Conservation (phyloP, 2,888 invertebrate genomes). For the Mesorhabditis belari region DNA sequence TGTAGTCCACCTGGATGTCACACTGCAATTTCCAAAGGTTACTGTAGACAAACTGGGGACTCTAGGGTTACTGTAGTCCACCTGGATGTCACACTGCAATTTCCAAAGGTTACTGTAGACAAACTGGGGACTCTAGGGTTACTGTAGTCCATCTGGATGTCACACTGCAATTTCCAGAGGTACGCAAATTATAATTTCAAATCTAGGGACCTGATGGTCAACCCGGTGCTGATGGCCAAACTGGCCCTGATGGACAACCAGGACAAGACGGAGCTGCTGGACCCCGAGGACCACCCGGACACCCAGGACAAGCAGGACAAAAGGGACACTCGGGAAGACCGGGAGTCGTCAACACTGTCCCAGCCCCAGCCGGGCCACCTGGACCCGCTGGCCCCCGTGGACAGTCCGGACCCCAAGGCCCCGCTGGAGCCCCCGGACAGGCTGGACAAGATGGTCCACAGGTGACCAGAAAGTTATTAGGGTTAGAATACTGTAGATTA, state of each 20-base stretch:
- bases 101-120: no score
- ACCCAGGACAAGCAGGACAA: constrained; percentile 25
- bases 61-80: no score
- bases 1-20: no score
- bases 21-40: no score
- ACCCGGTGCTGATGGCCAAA: constrained; percentile 28
- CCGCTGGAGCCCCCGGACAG: constrained; percentile 31
- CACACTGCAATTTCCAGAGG: no score
- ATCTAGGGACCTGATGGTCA: constrained; percentile 32
- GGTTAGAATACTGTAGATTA: background rate
- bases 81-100: no score
- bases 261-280: constrained; percentile 35
- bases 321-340: constrained; percentile 32
- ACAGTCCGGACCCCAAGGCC: constrained; percentile 35
- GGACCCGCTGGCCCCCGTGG: constrained; percentile 35
- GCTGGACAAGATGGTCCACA: constrained; percentile 39
- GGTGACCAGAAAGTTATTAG: background rate
- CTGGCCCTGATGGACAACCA: constrained; percentile 25
- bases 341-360: constrained; percentile 32
- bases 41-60: no score
- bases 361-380: constrained; percentile 30
- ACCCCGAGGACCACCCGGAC: constrained; percentile 27
- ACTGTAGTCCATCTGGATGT: no score
- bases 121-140: no score
- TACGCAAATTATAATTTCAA: no score